Conservation (phyloP, 2,888 invertebrate genomes). For the Gastracanthus pulcherrimus region DNA sequence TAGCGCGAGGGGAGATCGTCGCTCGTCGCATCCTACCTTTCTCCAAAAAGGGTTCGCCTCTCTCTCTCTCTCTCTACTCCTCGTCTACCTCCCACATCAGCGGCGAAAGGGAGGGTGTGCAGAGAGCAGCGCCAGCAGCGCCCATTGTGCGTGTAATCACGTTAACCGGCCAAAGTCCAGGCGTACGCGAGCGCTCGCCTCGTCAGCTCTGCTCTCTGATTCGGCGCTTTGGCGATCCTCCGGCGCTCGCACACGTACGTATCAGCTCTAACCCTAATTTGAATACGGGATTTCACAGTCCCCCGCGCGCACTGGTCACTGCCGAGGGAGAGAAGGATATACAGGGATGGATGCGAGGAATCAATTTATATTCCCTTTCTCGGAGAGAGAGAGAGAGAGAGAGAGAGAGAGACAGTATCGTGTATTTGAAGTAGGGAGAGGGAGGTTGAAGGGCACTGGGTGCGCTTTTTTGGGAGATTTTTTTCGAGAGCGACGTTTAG, state of each 20-base stretch:
- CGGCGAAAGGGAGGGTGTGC: background rate
- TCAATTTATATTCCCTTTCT: slow-evolving; percentile 55
- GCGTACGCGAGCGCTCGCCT: slow-evolving; percentile 52
- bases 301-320: slow-evolving; percentile 59
- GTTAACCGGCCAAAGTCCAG: slow-evolving; percentile 68
- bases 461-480: too few species aligned
- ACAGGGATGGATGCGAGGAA: slow-evolving; percentile 37
- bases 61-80: background rate
- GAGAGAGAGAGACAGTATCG: background rate
- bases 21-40: background rate
- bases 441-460: background rate
- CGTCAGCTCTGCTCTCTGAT: too few species aligned
- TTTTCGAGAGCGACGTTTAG: background rate
- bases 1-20: slow-evolving; percentile 12
- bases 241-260: slow-evolving; percentile 20
- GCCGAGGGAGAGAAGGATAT: slow-evolving; percentile 42
- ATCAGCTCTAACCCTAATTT: slow-evolving; percentile 63
- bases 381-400: background rate
- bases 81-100: background rate
- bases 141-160: slow-evolving; percentile 72
- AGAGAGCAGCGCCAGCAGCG: slow-evolving; percentile 38
- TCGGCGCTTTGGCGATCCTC: background rate
- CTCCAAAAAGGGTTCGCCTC: background rate
- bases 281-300: slow-evolving; percentile 65
- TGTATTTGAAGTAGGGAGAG: background rate